Conservation (phyloP, 1,140 invertebrate species). For the Daktulosphaira vitifoliae region DNA sequence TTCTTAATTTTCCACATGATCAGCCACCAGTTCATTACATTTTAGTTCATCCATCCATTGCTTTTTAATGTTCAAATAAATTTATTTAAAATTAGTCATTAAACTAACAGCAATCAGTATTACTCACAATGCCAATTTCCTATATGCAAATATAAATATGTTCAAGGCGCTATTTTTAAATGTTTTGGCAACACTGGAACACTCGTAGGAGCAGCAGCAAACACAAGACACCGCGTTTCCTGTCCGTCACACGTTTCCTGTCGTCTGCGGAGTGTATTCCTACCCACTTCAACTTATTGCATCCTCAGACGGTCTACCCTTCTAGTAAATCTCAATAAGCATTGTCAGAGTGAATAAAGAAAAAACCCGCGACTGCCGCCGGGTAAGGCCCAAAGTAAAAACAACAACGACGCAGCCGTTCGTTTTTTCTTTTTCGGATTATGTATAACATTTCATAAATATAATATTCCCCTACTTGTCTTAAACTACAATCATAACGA, state of each 20-base stretch:
- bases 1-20: too few species aligned
- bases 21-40: too few species aligned
- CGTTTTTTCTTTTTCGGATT: too few species aligned
- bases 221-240: conserved; percentile 22
- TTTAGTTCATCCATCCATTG: too few species aligned
- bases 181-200: conserved; percentile 23
- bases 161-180: neutral
- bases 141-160: too few species aligned
- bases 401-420: too few species aligned
- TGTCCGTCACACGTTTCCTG: conserved; percentile 31
- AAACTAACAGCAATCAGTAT: too few species aligned
- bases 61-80: too few species aligned
- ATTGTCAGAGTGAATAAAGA: conserved; percentile 3
- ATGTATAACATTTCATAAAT: too few species aligned
- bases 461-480: neutral
- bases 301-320: conserved; percentile 12
- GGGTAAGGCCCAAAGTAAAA: too few species aligned
- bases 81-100: too few species aligned
- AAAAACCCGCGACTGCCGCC: neutral
- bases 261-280: neutral
- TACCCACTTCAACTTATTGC: conserved; percentile 12
- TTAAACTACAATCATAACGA: neutral
- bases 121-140: too few species aligned
- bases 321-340: conserved; percentile 30
- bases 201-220: conserved; percentile 20